Evolutionary conservation across 64 coral and sea anemone species (phyloP).

Genomic region (Astreopora myriophthalma): DNA sequence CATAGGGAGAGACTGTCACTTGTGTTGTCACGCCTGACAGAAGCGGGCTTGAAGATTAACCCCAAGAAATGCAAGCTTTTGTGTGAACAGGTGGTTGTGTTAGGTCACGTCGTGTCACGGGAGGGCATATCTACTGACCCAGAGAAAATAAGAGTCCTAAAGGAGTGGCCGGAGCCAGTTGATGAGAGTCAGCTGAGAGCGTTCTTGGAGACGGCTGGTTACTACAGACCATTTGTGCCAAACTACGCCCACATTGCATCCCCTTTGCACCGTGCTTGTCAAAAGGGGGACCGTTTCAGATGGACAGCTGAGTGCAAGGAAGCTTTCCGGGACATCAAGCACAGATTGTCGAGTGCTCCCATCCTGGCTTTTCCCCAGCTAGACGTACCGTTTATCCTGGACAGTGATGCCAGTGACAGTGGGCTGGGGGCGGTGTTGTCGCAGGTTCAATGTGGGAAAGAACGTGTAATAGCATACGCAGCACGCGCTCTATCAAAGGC

Average conservation of each 20-base stretch:
- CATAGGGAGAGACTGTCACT: slow-evolving; percentile 24
- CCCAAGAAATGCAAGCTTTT: slow-evolving; percentile 62
- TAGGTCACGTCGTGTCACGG: slow-evolving; percentile 45
- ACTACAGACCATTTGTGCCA: slow-evolving; percentile 20
- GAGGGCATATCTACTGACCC: slow-evolving; percentile 73
- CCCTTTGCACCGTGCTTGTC: neutral
- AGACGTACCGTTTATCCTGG: slow-evolving; percentile 59
- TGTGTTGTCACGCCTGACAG: neutral
- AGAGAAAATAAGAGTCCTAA: slow-evolving; percentile 49
- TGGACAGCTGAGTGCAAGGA: slow-evolving; percentile 48
- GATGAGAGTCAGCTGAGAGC: slow-evolving; percentile 1
- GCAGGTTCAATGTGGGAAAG: slow-evolving; percentile 28
- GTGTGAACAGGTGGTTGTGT: slow-evolving; percentile 15
- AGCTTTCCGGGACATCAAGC: neutral
- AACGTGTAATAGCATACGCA: slow-evolving; percentile 53
- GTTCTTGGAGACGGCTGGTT: slow-evolving; percentile 17
- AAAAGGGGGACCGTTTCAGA: slow-evolving; percentile 50
- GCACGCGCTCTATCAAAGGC: slow-evolving; percentile 19
- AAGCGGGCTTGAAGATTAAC: slow-evolving; percentile 43
- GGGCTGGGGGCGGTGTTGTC: slow-evolving; percentile 62
- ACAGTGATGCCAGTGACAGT: slow-evolving; percentile 65
- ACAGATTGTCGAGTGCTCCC: neutral
- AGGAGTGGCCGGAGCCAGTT: neutral
- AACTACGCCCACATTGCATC: slow-evolving; percentile 5
- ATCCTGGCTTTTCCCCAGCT: slow-evolving; percentile 42